A percentile compares a stretch with the other conserved stretches of the same genome.
phyloP scores from a whole-genome alignment of 2,113 vertebrate genomes.

The Lagopus muta region DNA sequence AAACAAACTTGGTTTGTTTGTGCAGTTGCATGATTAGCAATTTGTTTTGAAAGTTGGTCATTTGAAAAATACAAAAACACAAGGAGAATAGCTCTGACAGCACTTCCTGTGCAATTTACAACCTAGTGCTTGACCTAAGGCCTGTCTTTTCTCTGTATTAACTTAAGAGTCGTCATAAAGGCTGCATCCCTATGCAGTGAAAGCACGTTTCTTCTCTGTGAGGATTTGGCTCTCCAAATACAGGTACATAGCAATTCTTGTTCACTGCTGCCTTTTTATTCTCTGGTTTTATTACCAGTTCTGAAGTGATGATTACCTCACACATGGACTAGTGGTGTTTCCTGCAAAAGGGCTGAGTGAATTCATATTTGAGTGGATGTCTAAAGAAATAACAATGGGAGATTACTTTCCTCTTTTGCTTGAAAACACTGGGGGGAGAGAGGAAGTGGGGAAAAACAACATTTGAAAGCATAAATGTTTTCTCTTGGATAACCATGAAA shows the following conservation, averaged over 20 bases:
- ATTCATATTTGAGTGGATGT: background rate
- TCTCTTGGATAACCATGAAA: background rate
- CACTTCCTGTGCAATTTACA: background rate
- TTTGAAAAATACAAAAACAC: background rate
- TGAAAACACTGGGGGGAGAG: background rate
- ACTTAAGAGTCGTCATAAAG: background rate
- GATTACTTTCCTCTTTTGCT: background rate
- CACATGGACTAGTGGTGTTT: background rate
- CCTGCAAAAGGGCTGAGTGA: background rate
- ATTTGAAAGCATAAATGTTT: background rate
- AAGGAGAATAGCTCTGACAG: background rate
- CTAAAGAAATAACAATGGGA: constrained; percentile 17
- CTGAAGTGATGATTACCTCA: background rate
- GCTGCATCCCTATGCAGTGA: background rate
- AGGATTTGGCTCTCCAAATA: background rate
- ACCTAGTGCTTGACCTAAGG: background rate
- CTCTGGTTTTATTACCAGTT: background rate
- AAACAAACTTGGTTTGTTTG: background rate
- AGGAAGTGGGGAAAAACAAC: too few species aligned
- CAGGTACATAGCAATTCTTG: background rate
- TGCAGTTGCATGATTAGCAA: constrained; percentile 32
- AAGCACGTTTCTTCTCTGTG: background rate
- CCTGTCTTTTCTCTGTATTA: background rate
- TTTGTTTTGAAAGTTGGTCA: constrained; percentile 23
- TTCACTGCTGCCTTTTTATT: background rate